Percentiles rank a stretch among this genome's conserved stretches.
These are phyloP conservation scores for Orcinus orca DNA, from an alignment of 2,113 vertebrate genomes.

Conservation along the genomic window DNA sequence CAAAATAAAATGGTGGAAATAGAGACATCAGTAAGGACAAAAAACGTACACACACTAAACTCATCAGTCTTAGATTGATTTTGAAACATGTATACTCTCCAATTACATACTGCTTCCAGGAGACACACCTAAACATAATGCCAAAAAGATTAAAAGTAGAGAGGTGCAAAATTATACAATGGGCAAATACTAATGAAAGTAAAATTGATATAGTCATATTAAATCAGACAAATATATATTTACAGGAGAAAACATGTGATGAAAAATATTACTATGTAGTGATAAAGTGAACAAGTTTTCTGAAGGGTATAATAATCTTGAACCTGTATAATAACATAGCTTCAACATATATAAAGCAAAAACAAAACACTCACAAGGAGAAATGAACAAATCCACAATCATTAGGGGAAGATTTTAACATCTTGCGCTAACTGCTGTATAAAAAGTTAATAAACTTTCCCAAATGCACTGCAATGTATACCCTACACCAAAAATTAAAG, in stretches of 20 bases:
- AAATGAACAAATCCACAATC: not conserved
- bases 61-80: not conserved
- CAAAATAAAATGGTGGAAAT: not conserved
- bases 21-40: not conserved
- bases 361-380: not conserved
- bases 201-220: not conserved
- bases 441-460: constrained; percentile 14
- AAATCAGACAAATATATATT: not conserved
- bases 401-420: not conserved
- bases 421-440: not conserved
- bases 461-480: not conserved
- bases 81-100: not conserved
- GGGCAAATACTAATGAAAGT: not conserved
- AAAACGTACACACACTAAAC: not conserved
- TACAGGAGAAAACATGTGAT: not conserved
- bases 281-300: not conserved
- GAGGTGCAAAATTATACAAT: not conserved
- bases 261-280: not conserved
- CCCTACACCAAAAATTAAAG: not conserved
- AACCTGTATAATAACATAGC: not conserved
- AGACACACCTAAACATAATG: not conserved
- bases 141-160: not conserved
- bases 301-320: not conserved
- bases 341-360: constrained; percentile 20
- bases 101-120: not conserved